phyloP scores from a whole-genome alignment of 2,113 vertebrate genomes.

The Phasianus colchicus region DNA sequence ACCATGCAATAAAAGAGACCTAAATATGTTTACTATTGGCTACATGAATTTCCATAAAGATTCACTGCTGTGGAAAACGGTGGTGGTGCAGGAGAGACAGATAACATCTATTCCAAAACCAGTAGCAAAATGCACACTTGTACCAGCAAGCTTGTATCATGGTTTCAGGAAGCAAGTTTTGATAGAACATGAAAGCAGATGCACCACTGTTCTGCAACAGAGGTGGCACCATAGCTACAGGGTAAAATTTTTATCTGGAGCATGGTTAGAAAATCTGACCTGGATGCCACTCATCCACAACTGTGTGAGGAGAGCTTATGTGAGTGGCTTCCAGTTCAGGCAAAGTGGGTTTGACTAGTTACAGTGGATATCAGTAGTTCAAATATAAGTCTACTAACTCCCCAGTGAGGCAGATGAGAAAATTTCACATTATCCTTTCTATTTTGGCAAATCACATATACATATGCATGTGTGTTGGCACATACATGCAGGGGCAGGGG shows the following conservation, averaged over 20 bases:
- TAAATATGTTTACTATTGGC: neutral
- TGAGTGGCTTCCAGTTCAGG: neutral
- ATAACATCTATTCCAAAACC: neutral
- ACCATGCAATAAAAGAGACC: neutral
- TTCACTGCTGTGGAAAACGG: neutral
- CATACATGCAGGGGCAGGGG: neutral
- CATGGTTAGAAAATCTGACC: neutral
- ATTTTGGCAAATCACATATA: neutral
- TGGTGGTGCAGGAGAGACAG: neutral
- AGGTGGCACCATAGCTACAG: neutral
- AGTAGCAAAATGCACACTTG: neutral
- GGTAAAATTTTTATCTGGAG: neutral
- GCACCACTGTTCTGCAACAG: too few species aligned
- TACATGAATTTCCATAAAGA: neutral
- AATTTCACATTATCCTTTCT: neutral
- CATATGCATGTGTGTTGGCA: accelerated
- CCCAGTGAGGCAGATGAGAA: neutral
- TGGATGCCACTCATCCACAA: neutral
- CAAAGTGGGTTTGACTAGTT: neutral
- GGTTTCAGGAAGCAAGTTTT: neutral
- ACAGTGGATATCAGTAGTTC: neutral
- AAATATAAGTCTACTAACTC: neutral
- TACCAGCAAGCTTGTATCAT: neutral
- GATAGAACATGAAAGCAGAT: neutral
- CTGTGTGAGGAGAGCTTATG: neutral